phyloP scores from a whole-genome alignment of 2,888 invertebrate genomes.

The Deroplatys truncata region DNA sequence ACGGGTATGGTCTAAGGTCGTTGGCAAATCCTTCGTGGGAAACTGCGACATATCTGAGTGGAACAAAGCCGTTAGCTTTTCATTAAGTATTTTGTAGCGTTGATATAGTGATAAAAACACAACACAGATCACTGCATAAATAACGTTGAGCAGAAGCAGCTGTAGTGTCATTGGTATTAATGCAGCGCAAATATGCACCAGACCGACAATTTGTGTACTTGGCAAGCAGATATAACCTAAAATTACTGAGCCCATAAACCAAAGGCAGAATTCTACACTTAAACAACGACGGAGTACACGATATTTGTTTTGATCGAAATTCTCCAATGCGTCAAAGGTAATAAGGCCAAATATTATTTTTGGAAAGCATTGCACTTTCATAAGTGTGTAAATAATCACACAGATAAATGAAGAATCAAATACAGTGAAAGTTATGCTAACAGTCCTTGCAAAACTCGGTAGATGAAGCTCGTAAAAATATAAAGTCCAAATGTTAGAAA shows the following conservation, averaged over 20 bases:
- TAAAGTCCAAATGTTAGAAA: neutral
- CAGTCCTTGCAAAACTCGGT: neutral
- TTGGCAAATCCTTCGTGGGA: too few species aligned
- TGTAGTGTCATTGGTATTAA: neutral
- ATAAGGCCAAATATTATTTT: neutral
- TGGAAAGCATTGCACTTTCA: neutral
- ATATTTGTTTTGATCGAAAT: neutral
- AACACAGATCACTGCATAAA: neutral
- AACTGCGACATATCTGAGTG: too few species aligned
- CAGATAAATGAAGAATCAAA: neutral
- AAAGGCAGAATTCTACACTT: neutral
- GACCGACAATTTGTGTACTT: too few species aligned
- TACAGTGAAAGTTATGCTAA: neutral
- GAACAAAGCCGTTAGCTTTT: too few species aligned
- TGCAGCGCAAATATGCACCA: too few species aligned
- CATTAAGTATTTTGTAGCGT: neutral
- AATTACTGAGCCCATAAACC: neutral
- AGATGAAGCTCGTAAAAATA: neutral
- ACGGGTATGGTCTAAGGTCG: too few species aligned
- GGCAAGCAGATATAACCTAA: neutral
- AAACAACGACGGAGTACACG: neutral
- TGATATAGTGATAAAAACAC: neutral
- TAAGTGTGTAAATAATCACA: neutral
- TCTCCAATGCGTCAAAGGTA: neutral
- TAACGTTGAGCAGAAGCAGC: neutral